A percentile compares a stretch with the other conserved stretches of the same genome.
Evolutionary conservation across 2,888 invertebrate genomes (phyloP).

Genomic region (Noctua pronuba): DNA sequence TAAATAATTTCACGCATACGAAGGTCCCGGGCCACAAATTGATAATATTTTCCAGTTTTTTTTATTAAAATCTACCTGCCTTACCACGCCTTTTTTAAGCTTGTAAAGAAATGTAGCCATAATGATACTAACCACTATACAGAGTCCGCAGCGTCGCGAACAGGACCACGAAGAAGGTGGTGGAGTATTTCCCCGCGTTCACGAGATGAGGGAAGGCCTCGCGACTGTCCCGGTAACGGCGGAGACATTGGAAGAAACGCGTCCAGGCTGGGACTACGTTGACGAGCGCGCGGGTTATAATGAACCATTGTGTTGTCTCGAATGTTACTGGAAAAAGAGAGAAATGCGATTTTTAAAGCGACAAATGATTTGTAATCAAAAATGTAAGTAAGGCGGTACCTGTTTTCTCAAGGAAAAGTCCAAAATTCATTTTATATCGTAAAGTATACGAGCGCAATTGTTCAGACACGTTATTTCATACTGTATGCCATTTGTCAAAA

Average conservation of each 20-base stretch:
- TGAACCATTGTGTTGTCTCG: constrained; percentile 93
- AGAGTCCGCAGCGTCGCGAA: constrained; percentile 94
- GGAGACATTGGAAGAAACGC: constrained; percentile 98
- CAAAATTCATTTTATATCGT: background rate
- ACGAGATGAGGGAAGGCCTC: constrained; percentile 98
- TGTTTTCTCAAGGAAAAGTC: no score
- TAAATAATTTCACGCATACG: no score
- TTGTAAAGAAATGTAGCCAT: background rate
- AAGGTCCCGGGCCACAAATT: no score
- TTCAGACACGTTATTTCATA: background rate
- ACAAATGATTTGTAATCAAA: background rate
- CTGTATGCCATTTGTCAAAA: background rate
- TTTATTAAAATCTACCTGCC: no score
- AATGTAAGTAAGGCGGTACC: background rate
- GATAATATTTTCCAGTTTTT: no score
- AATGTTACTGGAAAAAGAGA: constrained; percentile 77
- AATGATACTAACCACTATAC: constrained; percentile 78
- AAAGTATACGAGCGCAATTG: background rate
- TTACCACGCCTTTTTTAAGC: background rate
- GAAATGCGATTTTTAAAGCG: background rate
- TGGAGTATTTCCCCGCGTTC: constrained; percentile 99
- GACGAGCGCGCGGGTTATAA: constrained; percentile 95
- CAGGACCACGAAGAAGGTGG: constrained; percentile 98
- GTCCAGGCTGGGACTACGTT: constrained; percentile 99
- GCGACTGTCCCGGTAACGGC: constrained; percentile 98